These are phyloP conservation scores for Columbina picui DNA, from an alignment of 2,113 vertebrate genomes.

Conservation along the genomic window DNA sequence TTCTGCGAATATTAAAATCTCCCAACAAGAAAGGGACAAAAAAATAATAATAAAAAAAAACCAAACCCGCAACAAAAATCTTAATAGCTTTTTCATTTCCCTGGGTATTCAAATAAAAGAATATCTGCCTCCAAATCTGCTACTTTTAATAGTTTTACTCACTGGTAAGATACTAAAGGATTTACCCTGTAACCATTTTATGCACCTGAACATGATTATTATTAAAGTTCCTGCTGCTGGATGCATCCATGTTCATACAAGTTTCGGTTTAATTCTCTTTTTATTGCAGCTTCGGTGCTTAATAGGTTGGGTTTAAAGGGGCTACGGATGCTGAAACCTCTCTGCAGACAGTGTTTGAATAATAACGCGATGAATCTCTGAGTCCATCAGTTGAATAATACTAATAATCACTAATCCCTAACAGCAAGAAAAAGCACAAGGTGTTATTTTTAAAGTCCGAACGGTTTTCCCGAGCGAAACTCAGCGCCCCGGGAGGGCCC, in stretches of 20 bases:
- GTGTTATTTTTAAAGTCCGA: neutral
- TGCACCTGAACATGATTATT: neutral
- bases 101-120: neutral
- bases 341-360: neutral
- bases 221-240: neutral
- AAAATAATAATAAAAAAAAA: neutral
- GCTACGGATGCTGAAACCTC: neutral
- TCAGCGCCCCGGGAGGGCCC: neutral
- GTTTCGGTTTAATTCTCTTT: neutral
- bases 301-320: neutral
- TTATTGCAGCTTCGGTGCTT: neutral
- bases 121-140: neutral
- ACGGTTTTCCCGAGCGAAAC: neutral
- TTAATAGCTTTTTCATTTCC: neutral
- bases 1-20: neutral
- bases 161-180: neutral
- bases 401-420: neutral
- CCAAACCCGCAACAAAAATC: neutral
- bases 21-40: rapidly evolving
- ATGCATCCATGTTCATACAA: neutral
- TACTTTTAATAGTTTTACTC: neutral
- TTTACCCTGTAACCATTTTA: neutral
- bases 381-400: neutral
- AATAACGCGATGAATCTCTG: neutral
- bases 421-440: neutral